Percentiles rank a stretch among this genome's conserved stretches.
Conservation (phyloP, 2,113 vertebrate species). For the Dolichallabes microphthalmus region DNA sequence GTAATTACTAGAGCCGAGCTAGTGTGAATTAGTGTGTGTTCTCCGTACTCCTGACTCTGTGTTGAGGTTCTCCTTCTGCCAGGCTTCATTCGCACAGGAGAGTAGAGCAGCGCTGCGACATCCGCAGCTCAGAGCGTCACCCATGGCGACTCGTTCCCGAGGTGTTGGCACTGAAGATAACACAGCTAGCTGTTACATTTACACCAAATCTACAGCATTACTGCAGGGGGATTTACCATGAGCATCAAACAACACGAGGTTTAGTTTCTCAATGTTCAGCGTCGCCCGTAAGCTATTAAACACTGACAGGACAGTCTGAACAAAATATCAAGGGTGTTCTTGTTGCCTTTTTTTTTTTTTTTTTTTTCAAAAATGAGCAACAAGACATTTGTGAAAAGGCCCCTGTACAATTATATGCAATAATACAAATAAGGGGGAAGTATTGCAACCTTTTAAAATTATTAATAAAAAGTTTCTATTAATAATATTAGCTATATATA, state of each 20-base stretch:
- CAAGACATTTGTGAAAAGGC: no score
- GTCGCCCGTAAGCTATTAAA: not conserved
- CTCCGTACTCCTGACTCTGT: slow-evolving; percentile 27
- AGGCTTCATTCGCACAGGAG: slow-evolving; percentile 17
- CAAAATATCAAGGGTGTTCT: no score
- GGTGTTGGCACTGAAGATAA: not conserved
- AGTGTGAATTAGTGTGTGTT: slow-evolving; percentile 17
- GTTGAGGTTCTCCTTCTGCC: slow-evolving; percentile 19
- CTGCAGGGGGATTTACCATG: not conserved
- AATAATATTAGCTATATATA: no score
- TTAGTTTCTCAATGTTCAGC: not conserved
- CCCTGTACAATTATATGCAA: no score
- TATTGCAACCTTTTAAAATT: no score
- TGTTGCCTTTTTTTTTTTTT: no score
- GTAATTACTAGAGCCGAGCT: slow-evolving; percentile 46
- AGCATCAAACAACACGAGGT: not conserved
- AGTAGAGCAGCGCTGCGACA: not conserved
- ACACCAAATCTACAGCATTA: not conserved
- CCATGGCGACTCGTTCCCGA: slow-evolving; percentile 23
- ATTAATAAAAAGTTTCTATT: no score
- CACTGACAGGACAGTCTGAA: no score
- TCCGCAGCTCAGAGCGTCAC: slow-evolving; percentile 27
- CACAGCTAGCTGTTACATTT: slow-evolving; percentile 4
- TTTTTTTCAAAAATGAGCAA: no score
- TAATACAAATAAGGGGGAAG: no score